Percentiles rank a stretch among this genome's conserved stretches.
Evolutionary conservation across 2,113 vertebrate species (phyloP).

Genomic region (Isichthys henryi): DNA sequence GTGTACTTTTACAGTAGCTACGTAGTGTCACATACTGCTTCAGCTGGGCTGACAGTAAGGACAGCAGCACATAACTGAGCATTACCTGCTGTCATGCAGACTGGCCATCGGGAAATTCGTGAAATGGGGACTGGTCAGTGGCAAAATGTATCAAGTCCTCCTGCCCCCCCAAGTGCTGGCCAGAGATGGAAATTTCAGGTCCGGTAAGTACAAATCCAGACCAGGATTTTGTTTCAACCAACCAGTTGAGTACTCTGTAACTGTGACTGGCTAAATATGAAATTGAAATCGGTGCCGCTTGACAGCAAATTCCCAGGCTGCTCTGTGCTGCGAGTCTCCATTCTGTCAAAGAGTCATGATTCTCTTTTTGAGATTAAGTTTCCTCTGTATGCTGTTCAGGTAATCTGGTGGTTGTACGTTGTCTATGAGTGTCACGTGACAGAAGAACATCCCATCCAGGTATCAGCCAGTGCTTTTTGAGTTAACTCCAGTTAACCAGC

Average conservation of each 20-base stretch:
- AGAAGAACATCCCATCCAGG: neutral
- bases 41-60: neutral
- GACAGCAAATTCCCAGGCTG: neutral
- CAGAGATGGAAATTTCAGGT: too few species aligned
- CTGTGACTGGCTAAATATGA: neutral
- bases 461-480: neutral
- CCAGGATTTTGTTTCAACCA: too few species aligned
- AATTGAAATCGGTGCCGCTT: neutral
- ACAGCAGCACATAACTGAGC: neutral
- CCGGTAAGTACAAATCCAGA: too few species aligned
- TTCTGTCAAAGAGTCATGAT: neutral
- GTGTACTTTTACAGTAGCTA: neutral
- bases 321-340: neutral
- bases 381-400: neutral
- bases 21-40: neutral
- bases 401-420: neutral
- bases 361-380: neutral
- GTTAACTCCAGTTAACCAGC: neutral
- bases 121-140: neutral
- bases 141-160: neutral
- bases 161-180: neutral
- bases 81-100: neutral
- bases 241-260: too few species aligned
- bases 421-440: neutral
- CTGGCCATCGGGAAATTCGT: neutral